Conservation (phyloP, 2,888 invertebrate genomes). For the Lochmaea capreae region DNA sequence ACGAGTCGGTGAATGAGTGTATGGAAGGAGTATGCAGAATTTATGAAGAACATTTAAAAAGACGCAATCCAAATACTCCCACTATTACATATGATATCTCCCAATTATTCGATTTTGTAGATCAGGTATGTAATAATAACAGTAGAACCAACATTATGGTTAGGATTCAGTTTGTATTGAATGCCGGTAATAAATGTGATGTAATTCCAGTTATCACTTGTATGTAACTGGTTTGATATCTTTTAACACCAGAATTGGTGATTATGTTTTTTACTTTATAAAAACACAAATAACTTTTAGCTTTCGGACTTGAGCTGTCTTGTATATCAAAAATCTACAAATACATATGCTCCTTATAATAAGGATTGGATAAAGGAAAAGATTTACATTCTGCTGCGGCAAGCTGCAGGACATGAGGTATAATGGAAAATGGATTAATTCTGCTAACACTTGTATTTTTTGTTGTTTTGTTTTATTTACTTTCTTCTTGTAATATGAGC, state of each 20-base stretch:
- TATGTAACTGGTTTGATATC: background rate
- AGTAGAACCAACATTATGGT: conserved; percentile 12
- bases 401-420: conserved; percentile 78
- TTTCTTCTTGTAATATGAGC: background rate
- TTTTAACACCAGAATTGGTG: background rate
- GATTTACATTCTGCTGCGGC: conserved; percentile 93
- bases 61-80: conserved; percentile 93
- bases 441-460: background rate
- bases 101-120: conserved; percentile 97
- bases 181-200: background rate
- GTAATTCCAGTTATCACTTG: background rate
- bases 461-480: background rate
- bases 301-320: conserved; percentile 94
- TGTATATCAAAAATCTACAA: conserved; percentile 95
- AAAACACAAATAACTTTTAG: conserved; percentile 58
- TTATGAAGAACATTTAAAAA: conserved; percentile 97
- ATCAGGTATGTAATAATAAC: conserved; percentile 72
- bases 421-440: conserved; percentile 35
- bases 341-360: conserved; percentile 97
- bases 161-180: background rate
- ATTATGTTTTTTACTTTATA: background rate
- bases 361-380: conserved; percentile 99
- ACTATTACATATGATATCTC: conserved; percentile 99
- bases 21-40: conserved; percentile 99
- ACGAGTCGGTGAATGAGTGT: conserved; percentile 97